These are phyloP conservation scores for Stenotaenia linearis DNA, from an alignment of 2,888 invertebrate species.

Conservation along the genomic window DNA sequence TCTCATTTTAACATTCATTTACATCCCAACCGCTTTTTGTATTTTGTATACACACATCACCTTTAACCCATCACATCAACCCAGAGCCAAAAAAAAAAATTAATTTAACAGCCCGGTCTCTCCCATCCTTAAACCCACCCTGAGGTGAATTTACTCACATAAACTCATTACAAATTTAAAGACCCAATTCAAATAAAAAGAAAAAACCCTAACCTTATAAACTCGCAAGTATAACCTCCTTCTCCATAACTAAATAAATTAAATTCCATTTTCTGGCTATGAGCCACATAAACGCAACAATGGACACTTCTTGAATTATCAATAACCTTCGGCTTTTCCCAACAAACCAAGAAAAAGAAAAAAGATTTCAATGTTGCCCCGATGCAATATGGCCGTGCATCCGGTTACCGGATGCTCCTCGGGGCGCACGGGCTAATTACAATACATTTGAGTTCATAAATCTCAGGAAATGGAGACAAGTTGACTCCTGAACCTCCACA, in stretches of 20 bases:
- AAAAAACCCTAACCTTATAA: neutral
- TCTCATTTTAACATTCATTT: too few relatives aligned
- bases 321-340: neutral
- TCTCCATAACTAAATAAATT: neutral
- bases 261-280: neutral
- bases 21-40: neutral
- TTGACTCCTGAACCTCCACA: conserved; percentile 20
- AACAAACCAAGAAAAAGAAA: neutral
- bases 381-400: neutral
- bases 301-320: neutral
- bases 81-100: neutral
- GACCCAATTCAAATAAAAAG: neutral
- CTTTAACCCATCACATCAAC: neutral
- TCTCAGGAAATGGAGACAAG: conserved; percentile 26
- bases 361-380: neutral
- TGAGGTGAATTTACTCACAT: neutral
- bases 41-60: neutral
- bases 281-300: neutral
- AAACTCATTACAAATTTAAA: neutral
- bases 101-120: neutral
- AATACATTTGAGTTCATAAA: conserved; percentile 16
- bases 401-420: neutral
- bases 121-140: neutral
- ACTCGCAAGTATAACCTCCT: neutral
- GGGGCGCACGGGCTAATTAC: conserved; percentile 10